Base-by-base conservation (phyloP, 2,888 invertebrate genomes). In the Plebejus melissa region DNA sequence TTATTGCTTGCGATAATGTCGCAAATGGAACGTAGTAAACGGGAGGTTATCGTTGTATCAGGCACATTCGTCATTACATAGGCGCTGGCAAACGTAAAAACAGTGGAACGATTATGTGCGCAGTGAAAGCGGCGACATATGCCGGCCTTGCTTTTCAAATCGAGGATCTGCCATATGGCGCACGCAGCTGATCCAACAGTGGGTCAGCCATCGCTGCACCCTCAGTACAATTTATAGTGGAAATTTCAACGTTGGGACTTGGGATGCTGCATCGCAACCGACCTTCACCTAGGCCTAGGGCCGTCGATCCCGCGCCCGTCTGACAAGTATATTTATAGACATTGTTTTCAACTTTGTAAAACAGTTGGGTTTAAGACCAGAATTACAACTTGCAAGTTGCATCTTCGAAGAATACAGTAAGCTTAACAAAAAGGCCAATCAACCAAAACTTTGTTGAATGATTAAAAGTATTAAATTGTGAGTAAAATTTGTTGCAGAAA, bases 81-180 rank as follows among this genome's bases (percentile, higher is more conserved):
- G 38, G 75, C 57, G 50, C 70, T 77, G 81, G 80, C 74, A 77
- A 77, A 78, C 76, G 76, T 75, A 79, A 80, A 80, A 80, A 80
- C 80, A 80, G 82, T 85, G 85, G 87, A 88, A 87, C 83, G 87
- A 88, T 86, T 89, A 87, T 88, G 87, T 85, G 87, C 87, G 87
- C 89, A 93, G 93, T 91, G 92, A 93, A 93, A 93, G 93, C 91
- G 88, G 88, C 84, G 87, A 88, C 91, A 93, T 90, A 90, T 90
- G 92, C 85, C 86, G 90, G 86, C 90, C 93, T 90, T 91, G 89
- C 86, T 84, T 88, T 87, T 88, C 89, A 88, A 88, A 87, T 88
- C 60, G 90, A 87, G 87, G 87, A 90, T 87, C 88, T 87, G 84
- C 93, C 93, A 93, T 93, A 92, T 93, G 93, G 88, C 86, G 84